Evolutionary conservation across 2,888 invertebrate species (phyloP), one percentile per base, ranked within the genome.

Genomic region (Conchocele bisecta): DNA sequence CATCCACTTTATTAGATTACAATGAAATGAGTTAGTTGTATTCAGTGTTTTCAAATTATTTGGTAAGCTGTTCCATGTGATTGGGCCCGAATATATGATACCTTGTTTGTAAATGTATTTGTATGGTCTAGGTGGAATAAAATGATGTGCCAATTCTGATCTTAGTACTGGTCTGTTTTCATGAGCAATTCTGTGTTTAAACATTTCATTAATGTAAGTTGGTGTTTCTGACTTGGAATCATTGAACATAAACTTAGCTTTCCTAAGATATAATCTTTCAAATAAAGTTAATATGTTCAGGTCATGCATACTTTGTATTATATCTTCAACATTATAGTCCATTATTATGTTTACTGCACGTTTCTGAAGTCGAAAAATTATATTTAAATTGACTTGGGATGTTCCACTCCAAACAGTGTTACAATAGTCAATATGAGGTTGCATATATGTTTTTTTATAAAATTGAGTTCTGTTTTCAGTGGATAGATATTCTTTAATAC

Each of bases 201-300:
- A 46, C 11, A 26, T 46, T 20, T 46, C 46, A 46, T 24, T 26
- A 20, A 46, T 46, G 15, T 46, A 46, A 3, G 9, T 20, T 5
- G 46, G 46, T 22, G 46, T 15, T 28, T 15, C 17, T 13, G 24
- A 13, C 24, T n/a, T 46, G 46, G 24, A 46, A 46, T 26, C 46
- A 13, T 46, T 46, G 15, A 46, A 46, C 46, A 46, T 46, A 20
- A 46, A 46, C 15, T 46, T 46, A 15, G 46, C 46, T 20, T 46
- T 46, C 15, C 46, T 24, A 5, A 46, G 46, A 17, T 15, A 46
- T n/a, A 46, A 15, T 46, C 46, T 24, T 26, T 46, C 46, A 46
- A 26, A 20, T 7, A 46, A 7, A 20, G 46, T 26, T 28, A 46
- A 5, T 15, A 46, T 46, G 13, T 46, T 46, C 28, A 46, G 28